Evolutionary conservation across 2,888 invertebrate genomes (phyloP), one percentile per base, ranked within the genome.

Genomic region (Marasmarcha lunaedactyla): DNA sequence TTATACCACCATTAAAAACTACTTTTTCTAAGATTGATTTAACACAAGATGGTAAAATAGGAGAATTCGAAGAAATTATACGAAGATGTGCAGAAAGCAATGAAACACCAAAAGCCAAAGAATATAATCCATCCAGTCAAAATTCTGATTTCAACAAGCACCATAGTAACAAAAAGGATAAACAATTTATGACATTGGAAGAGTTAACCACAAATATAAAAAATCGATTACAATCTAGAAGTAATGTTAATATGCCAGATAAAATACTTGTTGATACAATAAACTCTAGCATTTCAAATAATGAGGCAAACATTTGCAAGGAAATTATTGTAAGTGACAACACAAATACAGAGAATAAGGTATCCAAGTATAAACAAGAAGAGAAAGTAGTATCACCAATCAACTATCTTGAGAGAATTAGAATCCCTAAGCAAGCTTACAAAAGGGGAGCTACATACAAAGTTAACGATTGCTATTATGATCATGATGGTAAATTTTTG

Each of bases 381-480:
- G 46, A 57, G 34, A 46, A 57, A 39, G 51, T 59, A 26, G 55
- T 51, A 7, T 47, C 52, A 15, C 42, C 63, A 11, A 63, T 64
- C 50, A 53, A 60, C 36, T 89, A 89, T 57, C 85, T 86, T 26
- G 86, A 88, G 46, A 79, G 77, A 55, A 92, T 94, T 45, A 79
- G 81, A 48, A 92, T 94, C 46, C 92, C 93, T 2, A 86, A 85
- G 50, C 85, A 87, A 38, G 76, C 87, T 26, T 86, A 84, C 49
- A 87, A 87, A 49, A 70, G 64, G 54, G 90, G 89, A 15, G 87
- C 85, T 34, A 89, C 89, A 6, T 94, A 92, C 57, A 90, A 89
- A 71, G 81, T 93, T 0, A 87, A 90, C 46, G 92, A 94, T 68
- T 90, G 90, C 52, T 94, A 88, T 63, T 94, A 94, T 68, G 91